phyloP scores from a whole-genome alignment of 2,113 vertebrate species.

The Chlorodrepanis virens region DNA sequence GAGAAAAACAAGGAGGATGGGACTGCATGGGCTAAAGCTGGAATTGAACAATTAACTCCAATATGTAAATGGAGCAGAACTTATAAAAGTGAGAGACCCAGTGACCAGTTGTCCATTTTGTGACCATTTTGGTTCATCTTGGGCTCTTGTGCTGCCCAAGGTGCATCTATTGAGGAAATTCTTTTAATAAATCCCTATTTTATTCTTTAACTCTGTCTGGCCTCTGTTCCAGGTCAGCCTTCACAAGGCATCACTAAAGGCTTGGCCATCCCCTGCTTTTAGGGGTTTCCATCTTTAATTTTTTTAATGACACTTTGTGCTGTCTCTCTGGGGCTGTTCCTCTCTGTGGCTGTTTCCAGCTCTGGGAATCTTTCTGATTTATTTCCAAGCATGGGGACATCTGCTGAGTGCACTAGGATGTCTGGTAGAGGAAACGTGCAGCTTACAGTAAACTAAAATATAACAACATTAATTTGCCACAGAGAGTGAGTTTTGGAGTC shows the following conservation, averaged over 20 bases:
- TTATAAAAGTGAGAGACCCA: fast-evolving
- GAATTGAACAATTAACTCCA: not conserved
- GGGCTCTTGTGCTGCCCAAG: not conserved
- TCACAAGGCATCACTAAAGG: not conserved
- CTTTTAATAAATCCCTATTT: not conserved
- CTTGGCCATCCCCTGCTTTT: not conserved
- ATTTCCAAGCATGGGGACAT: not conserved
- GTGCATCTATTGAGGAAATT: not conserved
- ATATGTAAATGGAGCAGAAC: not conserved
- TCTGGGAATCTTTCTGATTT: not conserved
- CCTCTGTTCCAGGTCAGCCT: not conserved
- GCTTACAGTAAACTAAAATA: not conserved
- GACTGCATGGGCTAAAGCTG: fast-evolving
- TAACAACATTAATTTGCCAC: not conserved
- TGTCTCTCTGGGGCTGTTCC: not conserved
- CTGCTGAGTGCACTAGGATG: not conserved
- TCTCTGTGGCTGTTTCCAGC: not conserved
- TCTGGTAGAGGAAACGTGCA: not conserved
- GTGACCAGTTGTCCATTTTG: not conserved
- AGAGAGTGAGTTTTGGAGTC: not conserved
- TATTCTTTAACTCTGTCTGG: not conserved
- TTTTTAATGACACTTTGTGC: fast-evolving
- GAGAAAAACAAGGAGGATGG: not conserved
- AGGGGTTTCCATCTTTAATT: not conserved
- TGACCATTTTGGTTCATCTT: not conserved